These are phyloP conservation scores for Himantopus leucocephalus DNA, from an alignment of 2,113 vertebrate species.

Conservation along the genomic window DNA sequence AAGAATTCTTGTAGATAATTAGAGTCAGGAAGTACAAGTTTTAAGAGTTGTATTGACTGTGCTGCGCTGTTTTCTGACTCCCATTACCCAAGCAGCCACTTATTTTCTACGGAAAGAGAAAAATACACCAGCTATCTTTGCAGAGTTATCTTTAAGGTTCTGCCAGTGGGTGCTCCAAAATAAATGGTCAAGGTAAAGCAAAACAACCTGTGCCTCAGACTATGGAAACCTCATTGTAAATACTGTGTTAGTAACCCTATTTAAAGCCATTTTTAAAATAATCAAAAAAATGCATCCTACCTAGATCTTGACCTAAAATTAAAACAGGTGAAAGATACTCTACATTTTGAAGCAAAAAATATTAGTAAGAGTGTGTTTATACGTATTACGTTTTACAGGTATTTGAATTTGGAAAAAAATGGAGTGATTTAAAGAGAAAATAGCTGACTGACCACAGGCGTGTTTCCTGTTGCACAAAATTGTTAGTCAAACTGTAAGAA, in stretches of 20 bases:
- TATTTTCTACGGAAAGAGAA: not conserved
- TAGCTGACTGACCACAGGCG: not conserved
- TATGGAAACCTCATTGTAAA: not conserved
- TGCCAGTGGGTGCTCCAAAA: not conserved
- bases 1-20: constrained; percentile 50
- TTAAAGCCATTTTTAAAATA: not conserved
- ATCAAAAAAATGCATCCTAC: not conserved
- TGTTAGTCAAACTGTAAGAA: not conserved
- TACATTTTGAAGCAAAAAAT: not conserved
- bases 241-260: not conserved
- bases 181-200: not conserved
- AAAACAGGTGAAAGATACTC: not conserved
- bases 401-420: not conserved
- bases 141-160: not conserved
- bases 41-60: constrained; percentile 22
- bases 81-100: constrained; percentile 2
- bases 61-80: not conserved
- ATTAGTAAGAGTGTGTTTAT: not conserved
- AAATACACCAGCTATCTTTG: not conserved
- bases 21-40: constrained; percentile 46
- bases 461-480: not conserved
- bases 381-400: not conserved
- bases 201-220: not conserved
- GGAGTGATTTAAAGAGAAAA: not conserved
- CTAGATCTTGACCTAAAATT: not conserved